Conservation (phyloP, 1,140 invertebrate genomes). For the Orius laevigatus region DNA sequence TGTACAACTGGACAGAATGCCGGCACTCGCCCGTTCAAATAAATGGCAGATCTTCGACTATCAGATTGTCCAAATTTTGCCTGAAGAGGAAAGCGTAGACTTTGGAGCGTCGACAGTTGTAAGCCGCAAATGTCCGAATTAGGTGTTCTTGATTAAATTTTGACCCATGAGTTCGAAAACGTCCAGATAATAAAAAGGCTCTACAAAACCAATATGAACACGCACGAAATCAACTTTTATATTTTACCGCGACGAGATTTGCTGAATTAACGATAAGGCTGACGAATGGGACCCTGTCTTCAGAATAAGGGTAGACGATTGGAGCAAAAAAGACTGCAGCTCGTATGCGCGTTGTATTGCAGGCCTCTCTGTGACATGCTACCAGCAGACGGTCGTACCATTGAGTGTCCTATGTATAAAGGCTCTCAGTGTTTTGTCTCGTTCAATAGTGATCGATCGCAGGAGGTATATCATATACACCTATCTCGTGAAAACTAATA, state of each 20-base stretch:
- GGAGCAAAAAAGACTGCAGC: constrained; percentile 52
- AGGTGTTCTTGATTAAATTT: too few species aligned
- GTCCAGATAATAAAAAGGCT: too few species aligned
- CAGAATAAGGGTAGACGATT: constrained; percentile 29
- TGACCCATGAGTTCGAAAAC: too few species aligned
- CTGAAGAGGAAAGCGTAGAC: neutral
- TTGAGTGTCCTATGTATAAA: constrained; percentile 46
- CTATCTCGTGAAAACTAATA: constrained; percentile 39
- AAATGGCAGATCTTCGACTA: neutral
- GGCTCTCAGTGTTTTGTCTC: constrained; percentile 34
- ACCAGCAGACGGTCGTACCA: constrained; percentile 46
- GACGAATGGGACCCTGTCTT: neutral
- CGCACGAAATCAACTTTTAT: too few species aligned
- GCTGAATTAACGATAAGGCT: neutral
- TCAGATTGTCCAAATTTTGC: neutral
- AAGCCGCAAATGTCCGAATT: neutral
- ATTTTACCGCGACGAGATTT: neutral
- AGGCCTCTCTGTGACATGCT: constrained; percentile 35
- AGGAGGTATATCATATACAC: constrained; percentile 40
- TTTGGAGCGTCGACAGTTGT: neutral
- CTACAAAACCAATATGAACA: too few species aligned
- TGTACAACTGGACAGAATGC: constrained; percentile 36
- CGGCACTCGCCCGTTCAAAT: constrained; percentile 29
- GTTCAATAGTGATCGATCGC: constrained; percentile 38
- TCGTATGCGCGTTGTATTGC: constrained; percentile 44